phyloP scores from a whole-genome alignment of 2,797 vertebrate genomes.

The Rhynchonycteris naso region DNA sequence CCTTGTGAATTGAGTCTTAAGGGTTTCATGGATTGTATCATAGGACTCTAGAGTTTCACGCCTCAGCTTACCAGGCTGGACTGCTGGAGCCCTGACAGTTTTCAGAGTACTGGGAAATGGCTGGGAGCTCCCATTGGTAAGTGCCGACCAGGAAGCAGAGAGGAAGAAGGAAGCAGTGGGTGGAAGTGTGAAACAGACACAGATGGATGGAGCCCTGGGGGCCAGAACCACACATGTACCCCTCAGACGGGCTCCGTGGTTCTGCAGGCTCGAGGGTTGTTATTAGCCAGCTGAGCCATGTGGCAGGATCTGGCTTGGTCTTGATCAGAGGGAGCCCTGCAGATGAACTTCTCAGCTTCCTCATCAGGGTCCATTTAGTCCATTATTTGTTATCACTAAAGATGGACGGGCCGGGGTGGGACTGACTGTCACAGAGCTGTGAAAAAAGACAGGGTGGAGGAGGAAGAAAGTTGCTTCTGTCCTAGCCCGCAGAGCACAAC shows the following conservation, averaged over 20 bases:
- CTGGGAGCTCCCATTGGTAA: slow-evolving; percentile 62
- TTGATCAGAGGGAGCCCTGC: slow-evolving; percentile 70
- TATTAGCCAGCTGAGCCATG: slow-evolving; percentile 36
- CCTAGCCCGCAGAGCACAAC: neutral
- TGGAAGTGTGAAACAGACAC: slow-evolving; percentile 70
- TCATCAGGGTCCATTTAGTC: slow-evolving; percentile 20
- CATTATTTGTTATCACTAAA: slow-evolving; percentile 67
- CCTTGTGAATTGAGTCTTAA: slow-evolving; percentile 59
- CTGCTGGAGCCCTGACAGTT: neutral
- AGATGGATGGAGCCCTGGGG: slow-evolving; percentile 73
- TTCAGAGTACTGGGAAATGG: slow-evolving; percentile 44
- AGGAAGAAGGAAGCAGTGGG: neutral
- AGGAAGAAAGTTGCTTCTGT: fast-evolving
- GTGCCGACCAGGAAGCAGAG: slow-evolving; percentile 22
- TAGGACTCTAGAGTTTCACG: neutral
- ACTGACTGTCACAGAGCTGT: neutral
- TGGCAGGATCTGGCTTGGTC: slow-evolving; percentile 49
- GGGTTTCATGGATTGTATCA: slow-evolving; percentile 37
- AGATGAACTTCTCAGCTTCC: slow-evolving; percentile 72
- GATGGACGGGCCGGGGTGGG: neutral
- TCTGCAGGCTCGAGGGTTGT: slow-evolving; percentile 60
- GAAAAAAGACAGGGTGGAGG: slow-evolving; percentile 3
- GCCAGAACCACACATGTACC: slow-evolving; percentile 59
- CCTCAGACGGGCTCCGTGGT: slow-evolving; percentile 53
- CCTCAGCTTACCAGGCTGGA: neutral